Base-by-base conservation (phyloP, 1,140 invertebrate genomes). In the Caenorhabditis inopinata region DNA sequence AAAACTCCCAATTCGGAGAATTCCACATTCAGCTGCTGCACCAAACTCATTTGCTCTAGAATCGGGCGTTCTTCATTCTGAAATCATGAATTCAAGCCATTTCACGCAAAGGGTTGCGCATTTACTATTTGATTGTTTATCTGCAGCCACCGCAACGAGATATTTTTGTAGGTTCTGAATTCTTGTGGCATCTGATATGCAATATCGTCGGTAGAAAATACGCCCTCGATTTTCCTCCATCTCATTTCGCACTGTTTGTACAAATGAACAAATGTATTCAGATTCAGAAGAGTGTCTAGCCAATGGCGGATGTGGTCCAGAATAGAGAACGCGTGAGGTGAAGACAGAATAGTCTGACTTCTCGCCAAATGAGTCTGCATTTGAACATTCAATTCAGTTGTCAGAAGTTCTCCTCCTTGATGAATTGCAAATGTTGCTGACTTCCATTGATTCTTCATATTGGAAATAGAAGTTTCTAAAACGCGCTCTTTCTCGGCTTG, bases 141-240 rank as follows among this genome's bases (percentile, higher is more conserved):
- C 14, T 77, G 76, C n/a, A 53, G 32, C 76, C 76, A 77, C 23
- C 48, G 27, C 32, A 77, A 48, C 0, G 76, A 53, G 1, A 77
- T 77, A 18, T 77, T 77, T 27, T 77, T 86, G 47, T 85, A 86
- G 49, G 53, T 80, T 35, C 58, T 84, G 23, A 80, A 79, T 35
- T 76, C 87, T 25, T 47, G 81, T 32, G 81, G 82, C n/a, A 86
- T 87, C 27, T 79, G 53, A 73, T 79, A 73, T 23, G 62, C 53
- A 32, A 79, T 53, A 25, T 77, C 76, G 38, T 77, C 76, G 14
- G 76, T 77, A 21, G 76, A 77, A 25, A 77, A 77, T 1, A 77
- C 76, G 38, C 76, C 76, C 58, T 77, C 76, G 12, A 77, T 51
- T n/a, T 51, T 49, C 14, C 32, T 45, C 76, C 76, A 77, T 27